Conservation (phyloP, 2,113 vertebrate species). For the Channa argus region DNA sequence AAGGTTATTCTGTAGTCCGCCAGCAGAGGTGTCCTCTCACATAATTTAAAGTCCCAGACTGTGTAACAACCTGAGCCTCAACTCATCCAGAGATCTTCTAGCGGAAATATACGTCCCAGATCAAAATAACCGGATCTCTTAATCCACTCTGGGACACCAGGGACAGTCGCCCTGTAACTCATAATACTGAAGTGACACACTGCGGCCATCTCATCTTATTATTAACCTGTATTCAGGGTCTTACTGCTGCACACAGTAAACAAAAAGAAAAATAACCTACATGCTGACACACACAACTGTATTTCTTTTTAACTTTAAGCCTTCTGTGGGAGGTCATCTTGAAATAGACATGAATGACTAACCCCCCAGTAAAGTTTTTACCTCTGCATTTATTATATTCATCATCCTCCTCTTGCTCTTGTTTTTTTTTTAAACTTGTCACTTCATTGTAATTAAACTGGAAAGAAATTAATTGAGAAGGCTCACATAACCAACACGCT, state of each 20-base stretch:
- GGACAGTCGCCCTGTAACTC: background rate
- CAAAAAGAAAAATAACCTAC: slow-evolving; percentile 8
- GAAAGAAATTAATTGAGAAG: slow-evolving; percentile 3
- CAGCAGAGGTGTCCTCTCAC: slow-evolving; percentile 8
- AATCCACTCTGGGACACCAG: slow-evolving; percentile 31
- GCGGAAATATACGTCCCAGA: background rate
- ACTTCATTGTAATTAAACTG: background rate
- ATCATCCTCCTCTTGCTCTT: too few relatives aligned
- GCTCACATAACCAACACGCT: background rate
- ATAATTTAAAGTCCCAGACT: background rate
- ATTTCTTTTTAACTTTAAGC: background rate
- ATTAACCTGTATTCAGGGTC: background rate
- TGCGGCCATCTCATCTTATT: background rate
- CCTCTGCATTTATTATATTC: too few relatives aligned
- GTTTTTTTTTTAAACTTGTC: background rate
- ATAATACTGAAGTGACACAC: background rate
- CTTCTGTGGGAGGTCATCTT: background rate
- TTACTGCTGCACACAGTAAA: slow-evolving; percentile 3
- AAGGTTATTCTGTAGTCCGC: background rate
- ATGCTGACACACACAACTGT: background rate
- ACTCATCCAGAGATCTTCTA: background rate
- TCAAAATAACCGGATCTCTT: slow-evolving; percentile 53
- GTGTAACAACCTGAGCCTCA: background rate
- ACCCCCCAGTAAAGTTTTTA: background rate
- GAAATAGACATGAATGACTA: background rate